Percentiles rank a stretch among this genome's conserved stretches.
These are phyloP conservation scores for Acholoe squamosa DNA, from an alignment of 2,888 invertebrate genomes.

Conservation along the genomic window DNA sequence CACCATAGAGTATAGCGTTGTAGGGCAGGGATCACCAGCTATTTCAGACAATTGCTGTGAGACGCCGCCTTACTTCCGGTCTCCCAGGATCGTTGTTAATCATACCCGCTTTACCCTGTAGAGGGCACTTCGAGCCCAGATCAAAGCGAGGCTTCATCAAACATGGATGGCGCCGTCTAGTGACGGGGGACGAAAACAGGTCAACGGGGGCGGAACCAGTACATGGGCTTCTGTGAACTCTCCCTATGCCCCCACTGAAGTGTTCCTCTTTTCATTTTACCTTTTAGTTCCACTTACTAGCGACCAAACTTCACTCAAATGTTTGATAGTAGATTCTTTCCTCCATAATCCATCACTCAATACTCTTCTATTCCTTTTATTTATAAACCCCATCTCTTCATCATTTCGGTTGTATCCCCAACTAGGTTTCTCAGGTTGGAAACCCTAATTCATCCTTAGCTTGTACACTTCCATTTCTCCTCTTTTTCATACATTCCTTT, in stretches of 20 bases:
- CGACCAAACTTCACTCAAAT: too few relatives aligned
- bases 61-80: constrained; percentile 10
- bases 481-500: background rate
- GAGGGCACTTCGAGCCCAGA: constrained; percentile 35
- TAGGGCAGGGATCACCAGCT: background rate
- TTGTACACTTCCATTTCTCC: too few relatives aligned
- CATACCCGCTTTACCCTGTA: constrained; percentile 38
- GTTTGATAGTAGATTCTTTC: too few relatives aligned
- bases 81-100: constrained; percentile 32
- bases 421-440: too few relatives aligned
- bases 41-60: constrained; percentile 42
- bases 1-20: too few relatives aligned
- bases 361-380: background rate
- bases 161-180: constrained; percentile 39
- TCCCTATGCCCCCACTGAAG: background rate
- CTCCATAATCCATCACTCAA: background rate
- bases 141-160: constrained; percentile 55
- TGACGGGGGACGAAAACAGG: background rate
- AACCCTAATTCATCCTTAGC: too few relatives aligned
- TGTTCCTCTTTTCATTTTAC: background rate
- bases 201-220: background rate
- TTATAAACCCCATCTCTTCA: background rate
- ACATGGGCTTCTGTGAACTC: background rate
- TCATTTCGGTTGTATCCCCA: background rate
- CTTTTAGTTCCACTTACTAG: background rate